Percentiles rank a stretch among this genome's conserved stretches.
These are phyloP conservation scores for Atherix ibis DNA, from an alignment of 2,888 invertebrate species.

Conservation along the genomic window DNA sequence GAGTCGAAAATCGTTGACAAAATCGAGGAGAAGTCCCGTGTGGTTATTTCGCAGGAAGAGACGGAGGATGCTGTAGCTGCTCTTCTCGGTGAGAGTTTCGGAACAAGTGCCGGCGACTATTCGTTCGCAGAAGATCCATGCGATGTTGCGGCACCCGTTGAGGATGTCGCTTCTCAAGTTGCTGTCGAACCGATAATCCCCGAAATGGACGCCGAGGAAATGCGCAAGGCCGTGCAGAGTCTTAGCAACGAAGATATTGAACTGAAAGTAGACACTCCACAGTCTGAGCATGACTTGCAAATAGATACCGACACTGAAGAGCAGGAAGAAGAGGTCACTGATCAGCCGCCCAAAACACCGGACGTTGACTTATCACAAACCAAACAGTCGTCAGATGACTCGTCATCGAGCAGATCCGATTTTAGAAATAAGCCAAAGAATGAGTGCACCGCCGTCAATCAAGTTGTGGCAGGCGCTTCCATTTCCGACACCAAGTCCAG, in stretches of 20 bases:
- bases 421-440: no score
- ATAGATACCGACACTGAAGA: slow-evolving; percentile 80
- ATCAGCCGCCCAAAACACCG: slow-evolving; percentile 30
- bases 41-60: slow-evolving; percentile 79
- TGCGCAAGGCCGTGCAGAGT: slow-evolving; percentile 70
- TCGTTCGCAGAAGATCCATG: slow-evolving; percentile 28
- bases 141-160: slow-evolving; percentile 25
- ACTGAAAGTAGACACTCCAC: slow-evolving; percentile 69
- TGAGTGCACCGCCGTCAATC: background rate
- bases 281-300: slow-evolving; percentile 67
- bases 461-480: background rate
- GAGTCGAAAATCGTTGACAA: slow-evolving; percentile 38
- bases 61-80: slow-evolving; percentile 86
- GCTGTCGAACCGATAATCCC: slow-evolving; percentile 33
- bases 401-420: no score
- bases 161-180: slow-evolving; percentile 36
- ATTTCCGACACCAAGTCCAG: background rate
- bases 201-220: slow-evolving; percentile 66
- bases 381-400: background rate
- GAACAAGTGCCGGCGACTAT: slow-evolving; percentile 43
- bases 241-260: slow-evolving; percentile 54
- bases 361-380: slow-evolving; percentile 35
- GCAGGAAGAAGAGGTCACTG: slow-evolving; percentile 39
- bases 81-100: slow-evolving; percentile 70
- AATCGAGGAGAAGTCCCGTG: slow-evolving; percentile 59